Base-by-base conservation (phyloP, 2,888 invertebrate species). In the Graphium colonna region DNA sequence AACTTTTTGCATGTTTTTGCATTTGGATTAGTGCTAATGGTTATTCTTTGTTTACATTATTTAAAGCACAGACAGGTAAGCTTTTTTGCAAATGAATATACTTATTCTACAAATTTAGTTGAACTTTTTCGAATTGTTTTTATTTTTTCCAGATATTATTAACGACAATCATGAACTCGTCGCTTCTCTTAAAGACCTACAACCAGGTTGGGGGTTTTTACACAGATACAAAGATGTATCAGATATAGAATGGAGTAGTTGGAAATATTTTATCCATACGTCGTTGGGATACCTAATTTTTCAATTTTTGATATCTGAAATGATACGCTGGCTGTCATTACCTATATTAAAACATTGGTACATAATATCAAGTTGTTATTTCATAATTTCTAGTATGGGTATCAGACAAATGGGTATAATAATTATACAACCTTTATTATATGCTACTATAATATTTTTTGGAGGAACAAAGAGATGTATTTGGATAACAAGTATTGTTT, bases 161-260 rank as follows among this genome's bases (percentile, higher is more conserved):
- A 60, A 69, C 45, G 67, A 67, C 13, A 60, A 76, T 51, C 62
- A 68, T 26, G 61, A 63, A 51, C 51, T 72, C 51, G 54, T 69
- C 46, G 55, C 71, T 51, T 59, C 68, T 36, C 60, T 85, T 33
- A 68, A 64, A 57, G 93, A 92, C 70, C 91, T 93, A 63, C 75
- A 74, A 59, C 76, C 83, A 48, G 93, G 93, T 28, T 93, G 93
- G 93, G 64, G 67, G 8, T 77, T 91, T 63, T 61, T 92, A 44
- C 75, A 81, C 21, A 83, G 91, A 63, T 89, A 88, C 58, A 91
- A 91, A 79, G 95, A 95, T 81, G 77, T 83, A 17, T 91, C 94
- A 15, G 95, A 95, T 79, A 83, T 90, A 68, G 95, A 95, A 83
- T 95, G 95, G 95, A 91, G 79, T 67, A 86, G 91, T 52, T 93